Evolutionary conservation across 2,888 invertebrate species (phyloP), one percentile per base, ranked within the genome.

Genomic region (Athalia cordata): DNA sequence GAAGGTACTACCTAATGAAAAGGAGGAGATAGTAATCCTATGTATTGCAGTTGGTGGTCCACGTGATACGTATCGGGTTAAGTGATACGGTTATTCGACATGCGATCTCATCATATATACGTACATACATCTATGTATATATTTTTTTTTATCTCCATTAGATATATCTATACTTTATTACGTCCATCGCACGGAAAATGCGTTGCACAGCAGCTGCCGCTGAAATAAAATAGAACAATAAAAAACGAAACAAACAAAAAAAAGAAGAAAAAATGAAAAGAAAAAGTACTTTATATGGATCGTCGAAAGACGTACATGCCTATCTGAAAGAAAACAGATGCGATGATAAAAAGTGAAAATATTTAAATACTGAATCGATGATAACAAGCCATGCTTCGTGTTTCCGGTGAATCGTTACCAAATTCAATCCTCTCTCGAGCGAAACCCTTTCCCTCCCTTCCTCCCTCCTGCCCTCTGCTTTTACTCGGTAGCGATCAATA

Each of bases 401-500:
- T 29, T 29, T 29, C 50, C n/a, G 2, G 55, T 3, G 9, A 75
- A 61, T 75, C 62, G 82, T 82, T 78, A 82, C 85, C 81, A 83
- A 81, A 84, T 85, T 82, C 83, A 83, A 82, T 82, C 83, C 82
- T 83, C 82, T 85, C 85, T 79, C 79, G 64, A 15, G 62, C 77
- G 67, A 77, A 59, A 62, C 75, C 59, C 62, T 59, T 47, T 62
- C 3, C 29, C 13, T 57, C n/a, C 74, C 29, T 29, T 29, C 29
- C 29, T 0, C 29, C 29, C 29, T 29, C 29, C 29, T 75, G 50
- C 75, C 62, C 75, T 61, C 62, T 75, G 52, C 43, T 43, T 77
- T 72, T 72, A 55, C 65, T 79, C 68, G 75, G 76, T 80, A 81
- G 79, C 84, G 85, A 85, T 86, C 85, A 83, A 86, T 86, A 86